Conservation (phyloP, 2,888 invertebrate genomes). For the Iselma pallidipennis region DNA sequence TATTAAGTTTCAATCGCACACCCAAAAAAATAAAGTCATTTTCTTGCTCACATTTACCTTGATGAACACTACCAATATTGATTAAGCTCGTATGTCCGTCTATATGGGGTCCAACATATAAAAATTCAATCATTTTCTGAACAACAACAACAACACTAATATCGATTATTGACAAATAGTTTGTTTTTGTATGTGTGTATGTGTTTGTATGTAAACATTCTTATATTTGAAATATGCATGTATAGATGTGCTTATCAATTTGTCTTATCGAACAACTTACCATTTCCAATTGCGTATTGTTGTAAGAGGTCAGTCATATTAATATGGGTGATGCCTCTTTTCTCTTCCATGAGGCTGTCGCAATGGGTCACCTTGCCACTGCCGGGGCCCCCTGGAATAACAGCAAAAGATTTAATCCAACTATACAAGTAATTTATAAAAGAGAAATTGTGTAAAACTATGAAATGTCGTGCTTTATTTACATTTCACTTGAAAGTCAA, state of each 20-base stretch:
- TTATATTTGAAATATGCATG: background rate
- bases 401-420: conserved; percentile 7
- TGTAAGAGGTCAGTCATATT: conserved; percentile 91
- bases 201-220: conserved; percentile 8
- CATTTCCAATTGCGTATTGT: conserved; percentile 87
- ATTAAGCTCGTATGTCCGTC: conserved; percentile 49
- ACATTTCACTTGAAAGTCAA: too few relatives aligned
- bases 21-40: too few relatives aligned
- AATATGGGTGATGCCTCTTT: conserved; percentile 81
- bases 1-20: too few relatives aligned
- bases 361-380: conserved; percentile 98
- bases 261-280: too few relatives aligned
- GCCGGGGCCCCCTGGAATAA: conserved; percentile 82
- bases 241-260: too few relatives aligned
- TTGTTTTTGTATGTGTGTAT: conserved; percentile 10
- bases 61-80: conserved; percentile 43
- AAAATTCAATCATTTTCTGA: conserved; percentile 4
- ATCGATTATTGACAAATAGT: conserved; percentile 10
- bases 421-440: too few relatives aligned
- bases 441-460: too few relatives aligned
- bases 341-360: conserved; percentile 86
- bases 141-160: background rate
- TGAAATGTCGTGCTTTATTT: too few relatives aligned
- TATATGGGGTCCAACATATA: conserved; percentile 32
- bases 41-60: conserved; percentile 38